Conservation (phyloP, 2,797 vertebrate genomes). For the Rhinoraja longicauda region DNA sequence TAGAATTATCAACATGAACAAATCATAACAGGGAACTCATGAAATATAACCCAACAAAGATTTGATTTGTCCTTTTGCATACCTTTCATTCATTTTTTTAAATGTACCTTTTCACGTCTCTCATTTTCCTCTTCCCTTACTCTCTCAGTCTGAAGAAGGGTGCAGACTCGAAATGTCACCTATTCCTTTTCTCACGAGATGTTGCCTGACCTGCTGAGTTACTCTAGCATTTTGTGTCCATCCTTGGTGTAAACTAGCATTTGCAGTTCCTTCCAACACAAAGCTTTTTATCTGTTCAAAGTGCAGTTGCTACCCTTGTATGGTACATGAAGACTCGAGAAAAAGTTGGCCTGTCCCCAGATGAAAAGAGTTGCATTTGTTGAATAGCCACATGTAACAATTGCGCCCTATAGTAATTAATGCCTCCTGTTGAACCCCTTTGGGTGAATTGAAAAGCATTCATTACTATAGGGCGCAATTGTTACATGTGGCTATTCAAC, state of each 20-base stretch:
- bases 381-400: not conserved
- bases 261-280: not conserved
- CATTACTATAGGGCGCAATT: not conserved
- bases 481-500: not conserved
- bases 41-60: not conserved
- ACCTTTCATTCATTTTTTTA: no score
- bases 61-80: no score
- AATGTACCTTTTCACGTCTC: no score
- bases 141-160: no score
- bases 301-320: not conserved
- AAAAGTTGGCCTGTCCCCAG: not conserved
- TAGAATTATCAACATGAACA: not conserved
- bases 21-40: not conserved
- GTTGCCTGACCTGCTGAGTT: no score
- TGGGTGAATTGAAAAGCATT: no score
- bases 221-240: no score
- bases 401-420: not conserved
- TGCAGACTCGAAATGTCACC: no score
- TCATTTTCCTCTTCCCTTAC: no score
- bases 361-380: not conserved
- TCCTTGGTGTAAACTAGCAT: no score
- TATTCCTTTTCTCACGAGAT: no score
- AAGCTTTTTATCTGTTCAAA: not conserved
- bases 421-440: no score
- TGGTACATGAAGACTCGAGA: not conserved